Percentiles rank a stretch among this genome's conserved stretches.
phyloP scores from a whole-genome alignment of 2,888 invertebrate genomes.

The Calliscelio sp. region DNA sequence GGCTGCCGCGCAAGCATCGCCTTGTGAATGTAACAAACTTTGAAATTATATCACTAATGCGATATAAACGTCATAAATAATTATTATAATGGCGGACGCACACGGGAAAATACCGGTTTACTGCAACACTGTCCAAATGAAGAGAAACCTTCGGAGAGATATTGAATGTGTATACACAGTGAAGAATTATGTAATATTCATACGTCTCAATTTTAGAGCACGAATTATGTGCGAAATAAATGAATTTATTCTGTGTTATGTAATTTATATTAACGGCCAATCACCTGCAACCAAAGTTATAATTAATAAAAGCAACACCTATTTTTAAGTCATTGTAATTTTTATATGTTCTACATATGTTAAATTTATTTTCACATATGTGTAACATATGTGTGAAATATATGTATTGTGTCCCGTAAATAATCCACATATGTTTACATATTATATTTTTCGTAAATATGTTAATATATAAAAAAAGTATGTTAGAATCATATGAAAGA shows the following conservation, averaged over 20 bases:
- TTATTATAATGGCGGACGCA: slow-evolving; percentile 81
- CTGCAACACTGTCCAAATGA: slow-evolving; percentile 72
- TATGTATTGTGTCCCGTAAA: too few species aligned
- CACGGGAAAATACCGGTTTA: slow-evolving; percentile 70
- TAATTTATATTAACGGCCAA: too few species aligned
- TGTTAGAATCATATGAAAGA: too few species aligned
- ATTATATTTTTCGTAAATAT: too few species aligned
- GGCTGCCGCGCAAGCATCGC: slow-evolving; percentile 68
- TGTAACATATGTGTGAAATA: too few species aligned
- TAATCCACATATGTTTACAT: too few species aligned
- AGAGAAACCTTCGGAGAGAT: slow-evolving; percentile 73
- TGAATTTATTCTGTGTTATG: slow-evolving; percentile 55
- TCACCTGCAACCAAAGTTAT: too few species aligned
- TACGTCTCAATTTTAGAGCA: slow-evolving; percentile 66
- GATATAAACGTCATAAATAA: slow-evolving; percentile 83
- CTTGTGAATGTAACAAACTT: slow-evolving; percentile 79
- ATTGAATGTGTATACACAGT: slow-evolving; percentile 67
- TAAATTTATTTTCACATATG: too few species aligned
- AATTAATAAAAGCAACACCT: too few species aligned
- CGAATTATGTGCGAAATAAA: slow-evolving; percentile 63
- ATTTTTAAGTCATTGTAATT: too few species aligned
- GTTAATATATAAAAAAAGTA: too few species aligned
- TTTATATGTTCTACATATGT: too few species aligned
- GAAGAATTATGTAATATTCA: slow-evolving; percentile 70
- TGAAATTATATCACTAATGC: slow-evolving; percentile 83